Evolutionary conservation across 2,797 vertebrate genomes (phyloP), one percentile per base, ranked within the genome.

Genomic region (Lindbergichthys nudifrons): DNA sequence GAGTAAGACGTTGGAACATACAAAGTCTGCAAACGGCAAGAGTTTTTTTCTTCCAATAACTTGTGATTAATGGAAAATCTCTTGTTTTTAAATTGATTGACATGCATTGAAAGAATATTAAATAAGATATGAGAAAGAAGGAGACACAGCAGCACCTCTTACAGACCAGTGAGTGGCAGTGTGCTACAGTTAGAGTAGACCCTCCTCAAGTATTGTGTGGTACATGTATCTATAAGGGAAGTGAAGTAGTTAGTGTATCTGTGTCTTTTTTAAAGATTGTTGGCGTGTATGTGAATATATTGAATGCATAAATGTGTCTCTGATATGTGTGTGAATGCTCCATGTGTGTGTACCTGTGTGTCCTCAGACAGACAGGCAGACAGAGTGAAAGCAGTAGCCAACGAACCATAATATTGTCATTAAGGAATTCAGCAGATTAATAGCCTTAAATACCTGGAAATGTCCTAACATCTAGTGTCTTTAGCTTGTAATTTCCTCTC

Each of bases 131-230:
- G 12, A 71, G 26, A 32, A 14, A 53, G 53, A 53, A 56, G 75
- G 26, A 68, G 41, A 50, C 41, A 50, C 52, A 81, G 92, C 90
- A 92, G 90, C 91, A 84, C 83, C 89, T 68, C 88, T 75, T 60
- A 58, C 54, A 91, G 80, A 80, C 92, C 93, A 93, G 93, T 75
- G 88, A 87, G 93, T 92, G 93, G 92, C 93, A 94, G 92, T 94
- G 89, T 92, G 87, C 84, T 87, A 92, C 92, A 89, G 88, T 86
- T 18, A 73, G 85, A 91, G 72, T n/a, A 21, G 32, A 68, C 58
- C 54, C 32, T 48, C 59, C 53, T 36, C 5, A 21, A 75, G 41
- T 65, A 36, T 52, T 70, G 51, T 69, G 46, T 68, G 57, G 45
- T 47, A 47, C 65, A 67, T 70, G 54, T 19, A 45, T 77, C 45